phyloP scores from a whole-genome alignment of 2,113 vertebrate species.

The Larimichthys crocea region DNA sequence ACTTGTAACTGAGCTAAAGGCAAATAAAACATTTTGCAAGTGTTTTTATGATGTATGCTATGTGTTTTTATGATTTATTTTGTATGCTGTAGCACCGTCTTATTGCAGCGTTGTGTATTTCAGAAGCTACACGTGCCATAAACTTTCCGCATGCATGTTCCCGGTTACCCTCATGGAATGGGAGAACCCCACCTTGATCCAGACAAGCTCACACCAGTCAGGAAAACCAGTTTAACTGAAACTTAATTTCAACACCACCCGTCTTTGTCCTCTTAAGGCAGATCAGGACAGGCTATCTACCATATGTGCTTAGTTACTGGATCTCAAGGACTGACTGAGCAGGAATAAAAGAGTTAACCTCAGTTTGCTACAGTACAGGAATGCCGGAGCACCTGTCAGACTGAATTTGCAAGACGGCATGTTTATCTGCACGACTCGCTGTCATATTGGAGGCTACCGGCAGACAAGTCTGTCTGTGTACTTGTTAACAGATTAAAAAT shows the following conservation, averaged over 20 bases:
- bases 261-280: not conserved
- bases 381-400: constrained; percentile 54
- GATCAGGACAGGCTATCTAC: constrained; percentile 15
- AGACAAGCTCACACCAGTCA: not conserved
- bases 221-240: constrained; percentile 53
- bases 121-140: not conserved
- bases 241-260: not conserved
- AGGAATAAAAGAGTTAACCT: constrained; percentile 26
- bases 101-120: not conserved
- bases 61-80: not conserved
- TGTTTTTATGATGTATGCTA: not conserved
- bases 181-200: not conserved
- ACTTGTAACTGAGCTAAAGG: constrained; percentile 25
- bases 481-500: not conserved
- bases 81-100: not conserved
- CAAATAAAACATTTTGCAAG: constrained; percentile 26
- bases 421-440: constrained; percentile 6
- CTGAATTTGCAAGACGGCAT: constrained; percentile 27
- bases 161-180: not conserved
- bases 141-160: not conserved
- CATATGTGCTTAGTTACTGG: too few relatives aligned
- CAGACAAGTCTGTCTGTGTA: not conserved
- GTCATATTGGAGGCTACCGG: constrained; percentile 8
- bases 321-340: not conserved
- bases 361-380: constrained; percentile 16